phyloP scores from a whole-genome alignment of 2,113 vertebrate genomes.

The Sylvilagus bachmani region DNA sequence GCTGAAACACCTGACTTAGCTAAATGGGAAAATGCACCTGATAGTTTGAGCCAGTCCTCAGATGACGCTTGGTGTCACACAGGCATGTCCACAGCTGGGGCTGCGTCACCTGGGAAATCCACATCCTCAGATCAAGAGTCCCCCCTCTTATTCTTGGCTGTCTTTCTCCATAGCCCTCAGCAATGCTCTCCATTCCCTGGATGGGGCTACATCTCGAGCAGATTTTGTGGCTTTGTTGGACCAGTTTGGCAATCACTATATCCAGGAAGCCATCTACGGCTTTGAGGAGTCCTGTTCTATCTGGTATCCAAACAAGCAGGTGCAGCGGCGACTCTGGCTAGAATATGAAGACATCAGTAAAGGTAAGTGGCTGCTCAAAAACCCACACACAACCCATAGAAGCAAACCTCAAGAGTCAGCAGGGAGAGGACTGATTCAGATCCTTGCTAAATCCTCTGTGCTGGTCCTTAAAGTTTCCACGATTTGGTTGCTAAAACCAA shows the following conservation, averaged over 20 bases:
- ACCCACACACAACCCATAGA: background rate
- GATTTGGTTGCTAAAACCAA: background rate
- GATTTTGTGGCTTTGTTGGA: constrained; percentile 96
- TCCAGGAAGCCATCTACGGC: constrained; percentile 97
- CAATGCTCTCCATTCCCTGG: constrained; percentile 96
- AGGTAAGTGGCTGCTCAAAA: constrained; percentile 87
- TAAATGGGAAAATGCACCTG: background rate
- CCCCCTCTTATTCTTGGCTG: background rate
- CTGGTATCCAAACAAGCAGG: constrained; percentile 99
- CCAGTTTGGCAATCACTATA: constrained; percentile 99
- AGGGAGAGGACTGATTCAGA: background rate
- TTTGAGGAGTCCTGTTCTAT: constrained; percentile 99
- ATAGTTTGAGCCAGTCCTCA: background rate
- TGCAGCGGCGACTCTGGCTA: constrained; percentile 97
- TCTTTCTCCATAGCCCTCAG: constrained; percentile 91
- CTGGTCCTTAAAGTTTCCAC: background rate
- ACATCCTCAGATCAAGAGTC: rapidly evolving
- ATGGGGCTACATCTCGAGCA: constrained; percentile 94
- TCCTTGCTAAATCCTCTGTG: background rate
- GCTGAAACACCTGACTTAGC: background rate
- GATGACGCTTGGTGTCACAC: too few relatives aligned
- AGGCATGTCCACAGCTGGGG: background rate
- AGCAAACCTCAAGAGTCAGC: background rate
- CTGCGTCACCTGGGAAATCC: background rate
- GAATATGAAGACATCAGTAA: constrained; percentile 99